Percentiles rank a stretch among this genome's conserved stretches.
phyloP scores from a whole-genome alignment of 2,888 invertebrate species.

The Morpho deidamia region DNA sequence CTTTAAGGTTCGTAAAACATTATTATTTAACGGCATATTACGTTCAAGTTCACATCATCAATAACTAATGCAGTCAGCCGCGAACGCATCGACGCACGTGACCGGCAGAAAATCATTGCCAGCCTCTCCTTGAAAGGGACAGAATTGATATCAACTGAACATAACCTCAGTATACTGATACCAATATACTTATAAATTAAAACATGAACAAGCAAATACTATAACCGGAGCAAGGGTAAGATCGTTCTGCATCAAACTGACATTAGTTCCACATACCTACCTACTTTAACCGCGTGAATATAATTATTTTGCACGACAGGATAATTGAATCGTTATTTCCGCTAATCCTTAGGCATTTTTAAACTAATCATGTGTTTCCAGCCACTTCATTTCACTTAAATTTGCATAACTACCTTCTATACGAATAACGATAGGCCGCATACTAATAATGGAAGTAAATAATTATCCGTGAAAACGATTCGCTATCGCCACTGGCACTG shows the following conservation, averaged over 20 bases:
- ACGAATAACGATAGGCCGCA: constrained; percentile 54
- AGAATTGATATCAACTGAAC: constrained; percentile 29
- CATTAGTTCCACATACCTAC: constrained; percentile 39
- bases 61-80: constrained; percentile 30
- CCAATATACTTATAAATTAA: constrained; percentile 2
- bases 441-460: constrained; percentile 52
- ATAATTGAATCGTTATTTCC: constrained; percentile 56
- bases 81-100: constrained; percentile 44
- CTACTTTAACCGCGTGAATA: constrained; percentile 20
- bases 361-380: constrained; percentile 44
- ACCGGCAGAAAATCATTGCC: constrained; percentile 40
- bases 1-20: constrained; percentile 1
- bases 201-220: constrained; percentile 6
- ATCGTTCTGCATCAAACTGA: constrained; percentile 1
- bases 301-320: constrained; percentile 38
- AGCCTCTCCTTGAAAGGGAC: constrained; percentile 42
- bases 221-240: constrained; percentile 16
- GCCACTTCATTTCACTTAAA: constrained; percentile 41
- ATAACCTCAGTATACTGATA: constrained; percentile 5
- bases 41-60: constrained; percentile 28
- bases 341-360: constrained; percentile 53
- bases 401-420: constrained; percentile 55
- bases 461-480: constrained; percentile 48
- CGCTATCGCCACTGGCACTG: constrained; percentile 47
- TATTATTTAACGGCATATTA: constrained; percentile 25